phyloP scores from a whole-genome alignment of 2,888 invertebrate species.

The Amiota communis region DNA sequence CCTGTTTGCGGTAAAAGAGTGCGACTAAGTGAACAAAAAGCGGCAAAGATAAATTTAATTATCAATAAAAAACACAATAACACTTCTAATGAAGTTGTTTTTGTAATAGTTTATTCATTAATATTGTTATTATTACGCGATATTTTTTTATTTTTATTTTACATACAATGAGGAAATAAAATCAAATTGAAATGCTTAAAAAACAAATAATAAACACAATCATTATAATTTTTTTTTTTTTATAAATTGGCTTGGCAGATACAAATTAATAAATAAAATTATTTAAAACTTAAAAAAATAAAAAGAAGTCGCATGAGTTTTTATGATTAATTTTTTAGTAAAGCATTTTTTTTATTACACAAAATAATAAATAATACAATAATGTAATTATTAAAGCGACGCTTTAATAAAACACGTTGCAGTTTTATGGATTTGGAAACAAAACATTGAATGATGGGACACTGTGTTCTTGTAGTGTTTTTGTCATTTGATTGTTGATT shows the following conservation, averaged over 20 bases:
- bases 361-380: slow-evolving; percentile 28
- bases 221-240: too few relatives aligned
- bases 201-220: too few relatives aligned
- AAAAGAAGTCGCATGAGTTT: slow-evolving; percentile 72
- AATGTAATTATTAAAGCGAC: too few relatives aligned
- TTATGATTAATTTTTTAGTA: slow-evolving; percentile 73
- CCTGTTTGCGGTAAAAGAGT: too few relatives aligned
- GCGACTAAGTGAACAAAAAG: too few relatives aligned
- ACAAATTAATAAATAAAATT: background rate
- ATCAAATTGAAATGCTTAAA: background rate
- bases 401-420: background rate
- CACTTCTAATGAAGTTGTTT: too few relatives aligned
- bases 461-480: slow-evolving; percentile 1
- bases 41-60: too few relatives aligned
- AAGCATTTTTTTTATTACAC: slow-evolving; percentile 64
- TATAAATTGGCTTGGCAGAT: background rate
- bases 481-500: background rate
- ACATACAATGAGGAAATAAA: background rate
- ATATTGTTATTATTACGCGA: background rate
- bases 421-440: slow-evolving; percentile 1
- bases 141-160: background rate
- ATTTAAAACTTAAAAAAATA: slow-evolving; percentile 25
- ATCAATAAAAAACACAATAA: too few relatives aligned
- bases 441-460: background rate
- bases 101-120: too few relatives aligned